Percentiles rank a stretch among this genome's conserved stretches.
phyloP scores from a whole-genome alignment of 2,888 invertebrate species.

The Lasioglossum calceatum region DNA sequence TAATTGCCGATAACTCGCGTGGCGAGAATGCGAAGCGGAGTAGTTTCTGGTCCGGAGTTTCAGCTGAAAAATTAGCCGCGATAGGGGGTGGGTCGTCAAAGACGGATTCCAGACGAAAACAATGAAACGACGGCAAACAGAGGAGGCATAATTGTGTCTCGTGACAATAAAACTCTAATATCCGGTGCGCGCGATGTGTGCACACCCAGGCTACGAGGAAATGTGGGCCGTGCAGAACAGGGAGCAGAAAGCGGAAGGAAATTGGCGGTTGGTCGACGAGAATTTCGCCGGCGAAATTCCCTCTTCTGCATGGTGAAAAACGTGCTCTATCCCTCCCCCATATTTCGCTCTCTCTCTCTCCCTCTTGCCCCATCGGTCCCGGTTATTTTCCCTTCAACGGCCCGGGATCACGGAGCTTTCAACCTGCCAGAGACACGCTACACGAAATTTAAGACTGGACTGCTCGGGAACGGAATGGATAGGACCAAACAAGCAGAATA shows the following conservation, averaged over 20 bases:
- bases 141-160: constrained; percentile 55
- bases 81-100: not conserved
- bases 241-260: constrained; percentile 60
- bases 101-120: constrained; percentile 1
- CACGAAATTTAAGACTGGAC: constrained; percentile 9
- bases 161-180: constrained; percentile 70
- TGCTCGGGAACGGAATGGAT: not conserved
- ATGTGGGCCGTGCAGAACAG: constrained; percentile 44
- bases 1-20: not conserved
- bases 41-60: not conserved
- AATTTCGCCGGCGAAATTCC: constrained; percentile 44
- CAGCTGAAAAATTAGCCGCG: not conserved
- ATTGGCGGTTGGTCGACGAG: constrained; percentile 61
- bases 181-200: constrained; percentile 46
- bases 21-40: not conserved
- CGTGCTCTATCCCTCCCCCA: not conserved
- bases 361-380: not conserved
- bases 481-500: not conserved
- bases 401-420: not conserved
- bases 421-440: not conserved
- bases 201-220: constrained; percentile 22
- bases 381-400: not conserved
- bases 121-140: constrained; percentile 14
- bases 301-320: constrained; percentile 22
- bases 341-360: not conserved